These are phyloP conservation scores for Drosophila borborema DNA, from an alignment of 2,888 invertebrate species.

Conservation along the genomic window DNA sequence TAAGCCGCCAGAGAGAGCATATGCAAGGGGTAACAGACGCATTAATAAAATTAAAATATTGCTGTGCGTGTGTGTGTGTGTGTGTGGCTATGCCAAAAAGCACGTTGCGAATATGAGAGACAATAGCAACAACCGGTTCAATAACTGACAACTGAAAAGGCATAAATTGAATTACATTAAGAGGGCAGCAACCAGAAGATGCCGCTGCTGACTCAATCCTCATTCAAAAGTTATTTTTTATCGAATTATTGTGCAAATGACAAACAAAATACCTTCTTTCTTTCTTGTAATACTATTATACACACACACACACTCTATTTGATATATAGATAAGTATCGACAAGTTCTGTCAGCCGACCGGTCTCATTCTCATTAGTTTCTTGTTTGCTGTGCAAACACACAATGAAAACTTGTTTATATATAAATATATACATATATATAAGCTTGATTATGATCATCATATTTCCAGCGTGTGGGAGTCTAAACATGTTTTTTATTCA, in stretches of 20 bases:
- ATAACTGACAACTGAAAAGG: conserved; percentile 63
- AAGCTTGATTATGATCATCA: conserved; percentile 28
- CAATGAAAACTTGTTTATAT: conserved; percentile 58
- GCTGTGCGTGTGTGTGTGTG: not conserved
- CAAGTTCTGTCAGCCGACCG: conserved; percentile 38
- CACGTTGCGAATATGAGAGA: conserved; percentile 27
- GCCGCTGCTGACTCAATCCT: conserved; percentile 40
- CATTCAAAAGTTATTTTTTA: conserved; percentile 17
- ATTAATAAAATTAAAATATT: conserved; percentile 43
- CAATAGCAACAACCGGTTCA: conserved; percentile 63
- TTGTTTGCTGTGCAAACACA: conserved; percentile 29
- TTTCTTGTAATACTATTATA: not conserved
- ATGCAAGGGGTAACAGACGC: conserved; percentile 13
- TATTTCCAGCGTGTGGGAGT: conserved; percentile 49
- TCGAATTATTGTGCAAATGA: conserved; percentile 33
- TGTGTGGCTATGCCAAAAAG: conserved; percentile 27
- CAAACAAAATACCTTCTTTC: conserved; percentile 23
- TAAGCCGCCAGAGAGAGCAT: conserved; percentile 20
- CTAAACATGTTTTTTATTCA: not conserved
- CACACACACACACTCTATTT: not conserved
- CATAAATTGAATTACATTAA: conserved; percentile 73
- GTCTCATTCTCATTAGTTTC: conserved; percentile 36
- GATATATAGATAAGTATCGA: conserved; percentile 17
- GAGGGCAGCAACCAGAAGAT: conserved; percentile 61
- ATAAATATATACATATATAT: conserved; percentile 12